A percentile compares a stretch with the other conserved stretches of the same genome.
Evolutionary conservation across 1,140 invertebrate genomes (phyloP).

Genomic region (Pentalonia nigronervosa): DNA sequence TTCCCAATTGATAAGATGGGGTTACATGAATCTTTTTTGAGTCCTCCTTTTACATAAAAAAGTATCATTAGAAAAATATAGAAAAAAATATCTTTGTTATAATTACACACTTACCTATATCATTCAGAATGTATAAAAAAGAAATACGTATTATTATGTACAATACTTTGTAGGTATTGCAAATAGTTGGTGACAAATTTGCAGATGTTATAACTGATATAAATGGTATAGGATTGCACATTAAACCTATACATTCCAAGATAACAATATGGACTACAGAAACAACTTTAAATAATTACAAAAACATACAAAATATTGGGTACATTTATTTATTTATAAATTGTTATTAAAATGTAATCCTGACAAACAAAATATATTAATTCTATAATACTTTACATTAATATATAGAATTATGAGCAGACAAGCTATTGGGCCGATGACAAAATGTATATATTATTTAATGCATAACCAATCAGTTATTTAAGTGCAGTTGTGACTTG

Average conservation of each 20-base stretch:
- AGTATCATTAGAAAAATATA: not conserved
- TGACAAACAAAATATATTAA: not conserved
- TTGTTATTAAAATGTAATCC: not conserved
- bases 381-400: too few species aligned
- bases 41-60: not conserved
- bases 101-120: not conserved
- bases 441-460: constrained; percentile 8
- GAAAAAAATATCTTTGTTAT: not conserved
- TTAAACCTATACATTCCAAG: not conserved
- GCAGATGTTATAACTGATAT: not conserved
- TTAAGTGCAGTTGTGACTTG: not conserved
- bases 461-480: not conserved
- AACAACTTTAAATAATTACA: constrained; percentile 29
- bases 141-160: not conserved
- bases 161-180: not conserved
- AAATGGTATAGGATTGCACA: constrained; percentile 36
- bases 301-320: constrained; percentile 33
- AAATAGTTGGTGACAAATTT: constrained; percentile 27
- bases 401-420: not conserved
- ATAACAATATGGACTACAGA: constrained; percentile 40
- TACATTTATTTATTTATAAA: not conserved
- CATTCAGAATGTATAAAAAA: not conserved
- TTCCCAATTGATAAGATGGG: not conserved
- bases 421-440: not conserved
- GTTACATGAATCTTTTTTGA: not conserved